phyloP scores from a whole-genome alignment of 2,113 vertebrate genomes.

The Petrocephalus zakoni region DNA sequence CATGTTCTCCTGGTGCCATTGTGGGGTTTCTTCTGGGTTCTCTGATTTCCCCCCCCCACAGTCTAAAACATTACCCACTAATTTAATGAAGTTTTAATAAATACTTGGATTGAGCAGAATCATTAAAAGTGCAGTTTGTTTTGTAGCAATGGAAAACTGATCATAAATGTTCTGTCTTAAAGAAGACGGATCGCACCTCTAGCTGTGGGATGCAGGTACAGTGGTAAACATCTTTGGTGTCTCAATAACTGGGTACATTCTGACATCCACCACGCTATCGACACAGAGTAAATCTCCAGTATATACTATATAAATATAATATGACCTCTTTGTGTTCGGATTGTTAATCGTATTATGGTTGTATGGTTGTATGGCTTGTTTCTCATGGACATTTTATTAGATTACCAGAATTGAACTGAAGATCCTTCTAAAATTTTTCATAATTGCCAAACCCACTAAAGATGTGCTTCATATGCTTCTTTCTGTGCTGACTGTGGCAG shows the following conservation, averaged over 20 bases:
- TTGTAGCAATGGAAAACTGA: not conserved
- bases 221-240: not conserved
- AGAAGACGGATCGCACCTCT: not conserved
- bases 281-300: not conserved
- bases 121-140: not conserved
- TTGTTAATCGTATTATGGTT: not conserved
- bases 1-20: not conserved
- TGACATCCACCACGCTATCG: not conserved
- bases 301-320: not conserved
- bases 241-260: not conserved
- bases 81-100: not conserved
- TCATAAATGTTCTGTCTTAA: not conserved
- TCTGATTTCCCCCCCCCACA: not conserved
- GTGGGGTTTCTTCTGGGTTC: not conserved
- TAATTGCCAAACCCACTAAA: not conserved
- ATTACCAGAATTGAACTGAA: not conserved
- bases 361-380: not conserved
- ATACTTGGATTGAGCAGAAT: not conserved
- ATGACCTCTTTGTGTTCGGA: not conserved
- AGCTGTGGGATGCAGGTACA: not conserved
- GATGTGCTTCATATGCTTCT: not conserved
- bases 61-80: not conserved
- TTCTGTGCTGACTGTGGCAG: not conserved
- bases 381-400: not conserved
- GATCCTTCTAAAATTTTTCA: not conserved